Percentiles rank a stretch among this genome's conserved stretches.
These are phyloP conservation scores for Notodonta ziczac DNA, from an alignment of 2,888 invertebrate genomes.

Conservation along the genomic window DNA sequence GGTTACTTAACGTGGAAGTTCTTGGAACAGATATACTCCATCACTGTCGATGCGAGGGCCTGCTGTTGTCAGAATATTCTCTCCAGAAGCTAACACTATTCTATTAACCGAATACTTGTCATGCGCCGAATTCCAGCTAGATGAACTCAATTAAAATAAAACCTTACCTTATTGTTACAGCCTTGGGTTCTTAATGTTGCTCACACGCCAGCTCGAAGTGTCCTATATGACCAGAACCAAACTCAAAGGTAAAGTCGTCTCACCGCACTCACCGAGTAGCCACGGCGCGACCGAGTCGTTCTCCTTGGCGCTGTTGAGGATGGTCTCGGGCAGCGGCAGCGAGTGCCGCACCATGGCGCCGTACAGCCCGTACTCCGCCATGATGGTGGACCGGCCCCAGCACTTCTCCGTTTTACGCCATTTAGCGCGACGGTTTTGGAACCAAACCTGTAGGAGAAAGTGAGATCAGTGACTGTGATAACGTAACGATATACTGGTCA, in stretches of 20 bases:
- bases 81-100: too few species aligned
- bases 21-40: too few species aligned
- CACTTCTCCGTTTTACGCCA: slow-evolving; percentile 99
- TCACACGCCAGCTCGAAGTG: not conserved
- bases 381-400: slow-evolving; percentile 99
- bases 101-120: too few species aligned
- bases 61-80: too few species aligned
- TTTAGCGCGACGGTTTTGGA: slow-evolving; percentile 98
- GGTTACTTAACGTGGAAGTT: too few species aligned
- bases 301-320: slow-evolving; percentile 98
- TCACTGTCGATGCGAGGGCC: too few species aligned
- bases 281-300: slow-evolving; percentile 99
- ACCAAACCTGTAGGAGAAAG: slow-evolving; percentile 94
- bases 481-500: too few species aligned
- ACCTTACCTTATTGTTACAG: not conserved
- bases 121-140: too few species aligned
- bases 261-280: slow-evolving; percentile 94
- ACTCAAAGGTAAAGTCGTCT: slow-evolving; percentile 27
- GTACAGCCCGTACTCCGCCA: slow-evolving; percentile 99
- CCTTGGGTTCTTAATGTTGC: too few species aligned
- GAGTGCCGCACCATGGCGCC: slow-evolving; percentile 99
- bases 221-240: not conserved
- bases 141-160: too few species aligned
- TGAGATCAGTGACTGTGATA: not conserved
- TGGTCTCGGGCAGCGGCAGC: slow-evolving; percentile 98